Evolutionary conservation across 2,113 vertebrate species (phyloP), one percentile per base, ranked within the genome.

Genomic region (Callocephalon fimbriatum): DNA sequence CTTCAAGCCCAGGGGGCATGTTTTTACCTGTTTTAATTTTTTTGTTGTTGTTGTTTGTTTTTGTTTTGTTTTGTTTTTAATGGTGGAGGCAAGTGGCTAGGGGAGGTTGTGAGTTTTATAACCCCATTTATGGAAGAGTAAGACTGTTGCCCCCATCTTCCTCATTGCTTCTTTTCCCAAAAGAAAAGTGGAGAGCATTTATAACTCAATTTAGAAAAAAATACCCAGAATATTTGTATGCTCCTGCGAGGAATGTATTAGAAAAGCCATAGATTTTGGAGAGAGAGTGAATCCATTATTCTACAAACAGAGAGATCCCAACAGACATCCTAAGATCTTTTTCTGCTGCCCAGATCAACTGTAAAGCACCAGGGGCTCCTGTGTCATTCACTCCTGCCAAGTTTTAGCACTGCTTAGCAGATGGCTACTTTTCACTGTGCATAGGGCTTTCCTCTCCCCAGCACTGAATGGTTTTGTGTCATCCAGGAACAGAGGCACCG

Each of bases 401-500:
- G 29, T 75, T 63, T 51, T 13, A 37, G 42, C 2, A 32, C 42
- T 37, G 35, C 26, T 87, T 66, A 62, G 70, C 80, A 94, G 73
- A 87, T 17, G 40, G 73, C 31, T n/a, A 1, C 65, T 65, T 35
- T 71, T 59, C 50, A 4, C 15, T 16, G 0, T 50, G 53, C 58
- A 47, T 35, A 40, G 58, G 45, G 45, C 26, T 50, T 76, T 59
- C 42, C 37, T 50, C 44, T 91, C 18, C 38, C 61, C 12, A 5
- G 29, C 58, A 44, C 19, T 7, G 40, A 31, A 7, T 0, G 2
- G 37, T 29, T 82, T 65, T 78, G 73, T 2, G 0, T 25, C 48
- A 82, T 21, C 38, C 38, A 45, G 48, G 61, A 51, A 53, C 21
- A 44, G 8, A 59, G 31, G 44, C 3, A 10, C 29, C 2, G 0